A percentile compares a stretch with the other conserved stretches of the same genome.
Conservation (phyloP, 1,140 invertebrate species). For the Teleogryllus occipitalis region DNA sequence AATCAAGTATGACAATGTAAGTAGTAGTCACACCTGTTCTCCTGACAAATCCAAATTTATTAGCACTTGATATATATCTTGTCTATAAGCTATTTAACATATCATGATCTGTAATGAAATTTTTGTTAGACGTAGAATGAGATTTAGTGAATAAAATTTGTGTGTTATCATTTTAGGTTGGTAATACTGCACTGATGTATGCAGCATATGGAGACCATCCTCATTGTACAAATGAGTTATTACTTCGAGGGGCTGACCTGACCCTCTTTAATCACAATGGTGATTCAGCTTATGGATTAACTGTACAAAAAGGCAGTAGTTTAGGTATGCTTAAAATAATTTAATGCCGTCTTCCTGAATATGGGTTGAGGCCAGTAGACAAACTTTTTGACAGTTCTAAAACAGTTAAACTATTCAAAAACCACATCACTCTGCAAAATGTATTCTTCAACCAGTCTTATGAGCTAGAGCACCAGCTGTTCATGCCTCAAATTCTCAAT, state of each 20-base stretch:
- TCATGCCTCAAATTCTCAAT: neutral
- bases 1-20: no score
- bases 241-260: slow-evolving; percentile 67
- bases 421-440: no score
- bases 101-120: no score
- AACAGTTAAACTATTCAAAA: neutral
- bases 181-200: slow-evolving; percentile 82
- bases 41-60: no score
- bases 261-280: slow-evolving; percentile 67
- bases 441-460: neutral
- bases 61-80: no score
- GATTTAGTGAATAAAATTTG: no score
- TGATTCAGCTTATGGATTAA: slow-evolving; percentile 72
- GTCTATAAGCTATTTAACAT: no score
- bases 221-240: slow-evolving; percentile 72
- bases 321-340: slow-evolving; percentile 35
- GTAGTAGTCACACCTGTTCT: no score
- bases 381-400: neutral
- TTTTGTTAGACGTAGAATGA: no score
- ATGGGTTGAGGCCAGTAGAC: neutral
- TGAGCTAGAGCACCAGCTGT: neutral
- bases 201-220: slow-evolving; percentile 79
- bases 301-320: slow-evolving; percentile 53
- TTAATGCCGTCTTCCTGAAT: neutral
- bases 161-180: slow-evolving; percentile 48